Percentiles rank a stretch among this genome's conserved stretches.
Conservation (phyloP, 1,140 invertebrate species). For the Drosophila subpulchrella region DNA sequence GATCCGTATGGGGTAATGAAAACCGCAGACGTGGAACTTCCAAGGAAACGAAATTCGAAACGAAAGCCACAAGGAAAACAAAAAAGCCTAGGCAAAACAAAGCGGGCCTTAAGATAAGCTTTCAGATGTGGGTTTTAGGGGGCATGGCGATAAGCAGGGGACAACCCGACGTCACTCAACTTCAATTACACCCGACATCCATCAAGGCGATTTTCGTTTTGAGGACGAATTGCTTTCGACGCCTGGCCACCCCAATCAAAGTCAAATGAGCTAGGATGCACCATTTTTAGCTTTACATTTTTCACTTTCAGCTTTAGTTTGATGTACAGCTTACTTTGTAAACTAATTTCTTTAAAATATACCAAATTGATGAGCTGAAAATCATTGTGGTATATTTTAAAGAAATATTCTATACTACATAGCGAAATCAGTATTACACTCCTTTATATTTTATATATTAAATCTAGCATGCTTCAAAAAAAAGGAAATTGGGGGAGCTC, state of each 20-base stretch:
- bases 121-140: neutral
- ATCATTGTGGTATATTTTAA: too few relatives aligned
- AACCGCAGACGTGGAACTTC: conserved; percentile 57
- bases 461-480: neutral
- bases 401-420: too few relatives aligned
- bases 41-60: conserved; percentile 43
- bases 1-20: conserved; percentile 42
- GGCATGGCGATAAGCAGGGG: neutral
- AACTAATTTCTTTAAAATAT: too few relatives aligned
- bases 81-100: conserved; percentile 30
- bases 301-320: too few relatives aligned
- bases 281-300: too few relatives aligned
- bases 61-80: conserved; percentile 9
- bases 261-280: conserved; percentile 9
- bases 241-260: conserved; percentile 57
- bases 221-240: neutral
- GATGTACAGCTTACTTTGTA: too few relatives aligned
- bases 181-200: conserved; percentile 60
- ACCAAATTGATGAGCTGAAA: too few relatives aligned
- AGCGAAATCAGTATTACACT: neutral
- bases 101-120: conserved; percentile 5
- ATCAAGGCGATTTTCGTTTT: conserved; percentile 20
- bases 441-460: too few relatives aligned
- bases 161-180: conserved; percentile 54
- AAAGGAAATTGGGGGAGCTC: neutral